These are phyloP conservation scores for Lampris megalopsis DNA, from an alignment of 2,113 vertebrate species.

Conservation along the genomic window DNA sequence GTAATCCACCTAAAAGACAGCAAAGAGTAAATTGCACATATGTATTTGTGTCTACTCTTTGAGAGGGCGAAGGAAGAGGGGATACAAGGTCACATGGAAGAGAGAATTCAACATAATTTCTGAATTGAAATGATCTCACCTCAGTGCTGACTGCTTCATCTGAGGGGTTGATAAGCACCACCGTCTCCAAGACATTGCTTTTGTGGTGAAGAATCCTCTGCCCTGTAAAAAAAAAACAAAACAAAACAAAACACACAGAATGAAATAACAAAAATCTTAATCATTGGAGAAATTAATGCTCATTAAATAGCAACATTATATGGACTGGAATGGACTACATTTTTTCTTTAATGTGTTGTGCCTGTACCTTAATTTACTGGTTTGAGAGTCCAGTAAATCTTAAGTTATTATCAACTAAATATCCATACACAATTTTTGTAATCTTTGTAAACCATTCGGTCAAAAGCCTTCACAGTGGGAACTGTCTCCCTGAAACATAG, in stretches of 20 bases:
- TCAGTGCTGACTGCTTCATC: constrained; percentile 97
- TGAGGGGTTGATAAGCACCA: constrained; percentile 97
- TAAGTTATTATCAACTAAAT: too few relatives aligned
- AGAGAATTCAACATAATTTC: not conserved
- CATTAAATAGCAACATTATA: not conserved
- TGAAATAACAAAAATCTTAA: not conserved
- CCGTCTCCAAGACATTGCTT: constrained; percentile 94
- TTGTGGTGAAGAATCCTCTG: constrained; percentile 98
- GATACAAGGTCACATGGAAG: not conserved
- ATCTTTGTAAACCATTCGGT: too few relatives aligned
- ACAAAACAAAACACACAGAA: not conserved
- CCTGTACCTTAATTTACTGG: too few relatives aligned
- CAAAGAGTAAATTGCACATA: not conserved
- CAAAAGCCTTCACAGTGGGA: too few relatives aligned
- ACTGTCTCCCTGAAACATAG: too few relatives aligned
- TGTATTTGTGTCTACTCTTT: not conserved
- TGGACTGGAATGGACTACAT: too few relatives aligned
- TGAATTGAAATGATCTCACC: constrained; percentile 72
- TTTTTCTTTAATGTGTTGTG: too few relatives aligned
- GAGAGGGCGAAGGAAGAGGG: not conserved
- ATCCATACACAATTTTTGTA: too few relatives aligned
- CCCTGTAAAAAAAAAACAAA: constrained; percentile 80
- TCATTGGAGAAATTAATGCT: not conserved
- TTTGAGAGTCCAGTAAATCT: not conserved
- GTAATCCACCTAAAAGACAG: not conserved